These are phyloP conservation scores for Sula dactylatra DNA, from an alignment of 2,113 vertebrate genomes.

Conservation along the genomic window DNA sequence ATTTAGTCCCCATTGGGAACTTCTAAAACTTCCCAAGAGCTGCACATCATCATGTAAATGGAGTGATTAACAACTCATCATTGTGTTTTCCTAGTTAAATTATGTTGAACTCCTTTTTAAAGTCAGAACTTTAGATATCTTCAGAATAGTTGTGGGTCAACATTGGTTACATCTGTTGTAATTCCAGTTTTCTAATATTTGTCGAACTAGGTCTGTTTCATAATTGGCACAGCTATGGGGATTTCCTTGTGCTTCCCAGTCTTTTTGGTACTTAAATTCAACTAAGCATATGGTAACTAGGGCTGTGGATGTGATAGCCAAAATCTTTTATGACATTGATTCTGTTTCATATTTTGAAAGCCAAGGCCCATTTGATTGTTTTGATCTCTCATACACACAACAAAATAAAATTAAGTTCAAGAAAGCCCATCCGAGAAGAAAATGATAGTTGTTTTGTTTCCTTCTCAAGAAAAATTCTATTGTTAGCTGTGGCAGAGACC, in stretches of 20 bases:
- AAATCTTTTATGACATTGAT: not conserved
- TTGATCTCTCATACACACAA: not conserved
- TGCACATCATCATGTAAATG: not conserved
- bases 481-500: fast-evolving
- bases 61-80: not conserved
- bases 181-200: not conserved
- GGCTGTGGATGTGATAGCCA: not conserved
- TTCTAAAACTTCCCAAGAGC: not conserved
- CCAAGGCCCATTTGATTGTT: not conserved
- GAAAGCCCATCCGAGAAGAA: not conserved
- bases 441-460: not conserved
- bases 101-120: not conserved
- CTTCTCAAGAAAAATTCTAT: not conserved
- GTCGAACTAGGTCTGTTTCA: not conserved
- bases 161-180: not conserved
- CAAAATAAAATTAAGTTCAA: not conserved
- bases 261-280: not conserved
- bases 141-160: not conserved
- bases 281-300: not conserved
- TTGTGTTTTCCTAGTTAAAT: not conserved
- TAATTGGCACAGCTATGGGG: not conserved
- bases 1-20: not conserved
- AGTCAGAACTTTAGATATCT: not conserved
- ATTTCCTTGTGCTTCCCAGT: not conserved
- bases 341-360: conserved; percentile 7